These are phyloP conservation scores for Ophioderma brevispina DNA, from an alignment of 35 echinoderm and acorn worm genomes.

Conservation along the genomic window DNA sequence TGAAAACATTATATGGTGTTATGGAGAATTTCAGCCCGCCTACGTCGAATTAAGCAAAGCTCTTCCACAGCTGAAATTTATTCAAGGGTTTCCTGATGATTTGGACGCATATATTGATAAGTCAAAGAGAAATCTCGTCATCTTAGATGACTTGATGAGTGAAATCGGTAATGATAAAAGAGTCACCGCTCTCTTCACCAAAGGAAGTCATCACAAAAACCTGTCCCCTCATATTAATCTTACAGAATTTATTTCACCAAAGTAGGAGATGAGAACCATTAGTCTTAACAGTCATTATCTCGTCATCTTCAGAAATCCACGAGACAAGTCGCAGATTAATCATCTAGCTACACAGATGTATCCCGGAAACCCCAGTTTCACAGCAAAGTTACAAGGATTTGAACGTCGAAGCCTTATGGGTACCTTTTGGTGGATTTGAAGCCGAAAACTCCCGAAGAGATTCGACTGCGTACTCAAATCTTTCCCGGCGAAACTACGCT, in stretches of 20 bases:
- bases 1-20: conserved; percentile 68
- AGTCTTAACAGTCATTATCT: conserved; percentile 55
- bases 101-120: conserved; percentile 28
- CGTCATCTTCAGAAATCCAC: conserved; percentile 59
- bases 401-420: conserved; percentile 42
- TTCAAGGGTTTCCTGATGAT: conserved; percentile 49
- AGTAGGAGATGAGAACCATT: conserved; percentile 55
- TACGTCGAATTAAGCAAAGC: conserved; percentile 18
- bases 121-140: conserved; percentile 32
- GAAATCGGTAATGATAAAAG: conserved; percentile 29
- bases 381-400: conserved; percentile 52
- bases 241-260: conserved; percentile 76
- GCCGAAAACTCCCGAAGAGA: conserved; percentile 48
- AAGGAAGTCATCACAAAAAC: conserved; percentile 66
- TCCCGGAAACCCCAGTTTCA: conserved; percentile 36
- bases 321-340: conserved; percentile 64
- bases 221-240: conserved; percentile 55
- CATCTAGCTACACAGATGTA: conserved; percentile 55
- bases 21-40: conserved; percentile 58
- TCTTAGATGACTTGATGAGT: conserved; percentile 54
- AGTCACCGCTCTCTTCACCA: conserved; percentile 45
- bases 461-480: conserved; percentile 61
- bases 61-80: conserved; percentile 31
- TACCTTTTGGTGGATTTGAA: conserved; percentile 64
- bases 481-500: conserved; percentile 26